Percentiles rank a stretch among this genome's conserved stretches.
Evolutionary conservation across 2,113 vertebrate genomes (phyloP).

Genomic region (Brachionichthys hirsutus): DNA sequence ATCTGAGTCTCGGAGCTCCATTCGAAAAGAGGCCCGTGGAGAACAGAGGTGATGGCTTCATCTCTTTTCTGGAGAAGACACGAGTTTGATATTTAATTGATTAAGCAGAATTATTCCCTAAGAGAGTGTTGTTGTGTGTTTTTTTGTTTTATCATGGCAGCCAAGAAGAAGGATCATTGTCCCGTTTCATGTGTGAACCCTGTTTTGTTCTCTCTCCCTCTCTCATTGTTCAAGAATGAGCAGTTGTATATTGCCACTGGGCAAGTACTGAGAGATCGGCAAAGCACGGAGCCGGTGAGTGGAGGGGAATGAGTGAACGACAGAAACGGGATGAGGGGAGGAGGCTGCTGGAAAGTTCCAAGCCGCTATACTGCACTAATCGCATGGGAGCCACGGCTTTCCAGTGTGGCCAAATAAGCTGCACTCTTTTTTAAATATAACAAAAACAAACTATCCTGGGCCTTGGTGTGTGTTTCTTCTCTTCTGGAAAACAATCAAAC

Average conservation of each 20-base stretch:
- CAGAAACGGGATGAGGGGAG: conserved; percentile 58
- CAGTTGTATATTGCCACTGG: conserved; percentile 91
- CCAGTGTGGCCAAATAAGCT: conserved; percentile 77
- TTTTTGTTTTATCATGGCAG: conserved; percentile 64
- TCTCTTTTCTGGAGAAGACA: conserved; percentile 57
- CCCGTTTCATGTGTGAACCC: conserved; percentile 73
- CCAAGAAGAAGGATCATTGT: conserved; percentile 67
- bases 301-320: conserved; percentile 69
- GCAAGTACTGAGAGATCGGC: conserved; percentile 86
- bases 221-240: conserved; percentile 86
- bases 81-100: conserved; percentile 74
- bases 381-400: conserved; percentile 72
- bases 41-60: conserved; percentile 69
- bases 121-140: conserved; percentile 40
- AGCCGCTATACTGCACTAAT: conserved; percentile 67
- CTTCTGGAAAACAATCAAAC: conserved; percentile 81
- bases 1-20: conserved; percentile 43
- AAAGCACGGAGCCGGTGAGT: conserved; percentile 87
- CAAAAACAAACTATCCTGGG: conserved; percentile 77
- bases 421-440: conserved; percentile 73
- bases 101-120: conserved; percentile 69
- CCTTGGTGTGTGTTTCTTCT: conserved; percentile 74
- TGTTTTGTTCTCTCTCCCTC: conserved; percentile 78
- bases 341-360: conserved; percentile 66
- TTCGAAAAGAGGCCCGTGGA: conserved; percentile 42